Base-by-base conservation (phyloP, 2,113 vertebrate genomes). In the Ariopsis seemanni region DNA sequence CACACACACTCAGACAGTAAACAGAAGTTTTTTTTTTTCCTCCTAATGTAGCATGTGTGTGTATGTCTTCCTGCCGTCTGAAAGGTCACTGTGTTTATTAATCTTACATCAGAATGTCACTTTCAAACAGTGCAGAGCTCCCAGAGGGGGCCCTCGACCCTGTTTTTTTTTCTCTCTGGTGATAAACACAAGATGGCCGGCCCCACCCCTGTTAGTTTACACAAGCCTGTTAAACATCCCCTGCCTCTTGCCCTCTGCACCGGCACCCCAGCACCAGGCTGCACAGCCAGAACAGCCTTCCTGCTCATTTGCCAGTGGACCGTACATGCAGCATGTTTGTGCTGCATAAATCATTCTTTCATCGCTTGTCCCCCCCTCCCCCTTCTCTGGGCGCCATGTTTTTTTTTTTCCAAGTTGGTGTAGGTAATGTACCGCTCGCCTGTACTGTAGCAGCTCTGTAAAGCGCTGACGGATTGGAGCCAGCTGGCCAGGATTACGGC, bases 301-400 rank as follows among this genome's bases (percentile, higher is more conserved):
- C 75, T 25, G 85, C 89, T 86, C 86, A 34, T 85, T 85, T 63
- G 52, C 85, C 72, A 89, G 84, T 67, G 4, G 69, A 82, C 53
- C 65, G 1, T 90, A 79, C 85, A 60, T 65, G 58, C 52, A n/a
- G 65, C 9, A 14, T 91, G 85, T 92, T 92, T 91, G 65, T 86
- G 82, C 65, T 85, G 86, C 89, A 91, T 92, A 91, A 92, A 92
- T 92, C 91, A 92, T 90, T 90, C 91, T 92, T 91, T 92, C 91
- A 91, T 90, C 88, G 55, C 88, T 81, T 75, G 48, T 50, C 80
- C 79, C 80, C 85, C 85, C 88, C 42, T 86, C 86, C 69, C 48
- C 60, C 79, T 87, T 81, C 81, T 72, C 89, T 75, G 86, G 88
- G 53, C 67, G 83, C 81, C 83, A 77, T 81, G 86, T 67, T 86